Evolutionary conservation across 1,140 invertebrate species (phyloP), one percentile per base, ranked within the genome.

Genomic region (Panagrolaimus sp.): DNA sequence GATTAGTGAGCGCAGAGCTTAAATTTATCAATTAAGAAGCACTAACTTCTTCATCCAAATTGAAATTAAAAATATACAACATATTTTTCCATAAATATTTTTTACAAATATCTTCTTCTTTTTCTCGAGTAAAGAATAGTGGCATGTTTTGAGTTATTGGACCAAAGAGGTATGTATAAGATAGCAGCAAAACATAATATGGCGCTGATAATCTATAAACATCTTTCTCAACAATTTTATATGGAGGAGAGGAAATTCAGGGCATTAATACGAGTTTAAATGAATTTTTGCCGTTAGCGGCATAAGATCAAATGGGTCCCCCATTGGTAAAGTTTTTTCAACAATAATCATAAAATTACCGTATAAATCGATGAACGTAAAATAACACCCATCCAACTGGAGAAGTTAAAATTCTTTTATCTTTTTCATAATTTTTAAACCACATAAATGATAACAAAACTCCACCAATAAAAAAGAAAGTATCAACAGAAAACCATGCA

Each of bases 351-450:
- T n/a, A n/a, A n/a, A 38, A 38, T 38, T 38, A 38, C 31, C 72
- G 20, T 13, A 74, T 23, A 51, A 74, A 63, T 53, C 73, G 70
- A 65, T 74, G 73, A 47, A 76, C 69, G 45, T 74, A 74, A 31
- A 74, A 76, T 16, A 74, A 46, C 1, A 76, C 25, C 73, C 73
- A 74, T n/a, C 43, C 43, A 9, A 31, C 7, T n/a, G 46, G 3
- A 11, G 73, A 72, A 7, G 27, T 76, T 23, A 53, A 47, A 20
- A 16, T 11, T 25, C 43, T 61, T 27, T 44, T 72, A 43, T 76
- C 77, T 46, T 68, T 61, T 20, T 53, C 16, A 31, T 68, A 68
- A 8, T 43, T 61, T 57, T 74, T 72, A 64, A 74, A 76, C 73
- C 73, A 76, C 44, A 76, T 27, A 61, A 67, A 73, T 2, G 69